Evolutionary conservation across 64 coral and sea anemone species (phyloP).

Genomic region (Orbicella faveolata): DNA sequence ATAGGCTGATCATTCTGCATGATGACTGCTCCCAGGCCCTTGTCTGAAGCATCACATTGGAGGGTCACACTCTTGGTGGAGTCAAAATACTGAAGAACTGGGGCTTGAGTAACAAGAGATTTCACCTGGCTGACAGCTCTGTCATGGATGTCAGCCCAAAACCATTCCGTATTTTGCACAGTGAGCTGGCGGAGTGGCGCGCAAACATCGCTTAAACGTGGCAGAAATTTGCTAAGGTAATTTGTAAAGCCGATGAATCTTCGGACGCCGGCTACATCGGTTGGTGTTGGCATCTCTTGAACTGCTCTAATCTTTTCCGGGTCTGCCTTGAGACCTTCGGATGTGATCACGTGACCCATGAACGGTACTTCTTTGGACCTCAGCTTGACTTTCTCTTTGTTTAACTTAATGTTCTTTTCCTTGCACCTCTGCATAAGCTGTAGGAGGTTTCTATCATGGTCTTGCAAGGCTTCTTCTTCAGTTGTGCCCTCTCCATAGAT

Average conservation of each 20-base stretch:
- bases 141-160: slow-evolving; percentile 12
- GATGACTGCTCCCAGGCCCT: slow-evolving; percentile 13
- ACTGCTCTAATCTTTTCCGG: neutral
- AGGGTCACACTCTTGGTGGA: neutral
- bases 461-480: neutral
- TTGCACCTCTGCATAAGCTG: neutral
- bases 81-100: slow-evolving; percentile 29
- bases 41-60: slow-evolving; percentile 37
- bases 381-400: neutral
- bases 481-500: neutral
- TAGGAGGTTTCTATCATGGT: slow-evolving; percentile 2
- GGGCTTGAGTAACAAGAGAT: neutral
- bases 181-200: slow-evolving; percentile 11
- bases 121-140: neutral
- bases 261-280: slow-evolving; percentile 5
- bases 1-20: too few relatives aligned
- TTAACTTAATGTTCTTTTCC: slow-evolving; percentile 15
- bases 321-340: neutral
- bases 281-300: slow-evolving; percentile 20
- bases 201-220: neutral
- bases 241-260: slow-evolving; percentile 6
- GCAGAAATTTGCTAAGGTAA: slow-evolving; percentile 26
- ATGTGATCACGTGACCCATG: neutral
- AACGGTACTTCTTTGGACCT: slow-evolving; percentile 1
- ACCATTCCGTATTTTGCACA: slow-evolving; percentile 20